These are phyloP conservation scores for Caranx melampygus DNA, from an alignment of 2,113 vertebrate genomes.

Conservation along the genomic window DNA sequence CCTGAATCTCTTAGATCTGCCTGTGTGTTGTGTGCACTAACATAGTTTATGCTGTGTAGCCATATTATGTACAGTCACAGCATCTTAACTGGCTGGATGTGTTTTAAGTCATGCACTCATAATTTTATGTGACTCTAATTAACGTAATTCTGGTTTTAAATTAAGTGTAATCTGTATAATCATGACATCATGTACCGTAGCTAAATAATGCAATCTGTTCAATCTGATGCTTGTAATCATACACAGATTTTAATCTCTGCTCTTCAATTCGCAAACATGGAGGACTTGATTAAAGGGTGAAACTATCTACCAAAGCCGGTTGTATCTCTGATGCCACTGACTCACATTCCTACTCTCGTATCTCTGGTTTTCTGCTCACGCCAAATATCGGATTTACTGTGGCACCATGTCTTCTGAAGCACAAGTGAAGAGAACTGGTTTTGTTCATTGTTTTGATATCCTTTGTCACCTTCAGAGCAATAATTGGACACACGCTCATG, in stretches of 20 bases:
- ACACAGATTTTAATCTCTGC: not conserved
- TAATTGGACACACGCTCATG: constrained; percentile 65
- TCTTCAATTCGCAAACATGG: not conserved
- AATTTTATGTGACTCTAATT: not conserved
- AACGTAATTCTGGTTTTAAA: constrained; percentile 2
- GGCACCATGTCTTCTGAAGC: constrained; percentile 19
- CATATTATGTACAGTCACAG: not conserved
- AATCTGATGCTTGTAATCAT: constrained; percentile 3
- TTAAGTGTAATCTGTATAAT: constrained; percentile 13
- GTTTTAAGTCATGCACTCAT: not conserved
- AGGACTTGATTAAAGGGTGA: not conserved
- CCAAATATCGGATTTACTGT: constrained; percentile 24
- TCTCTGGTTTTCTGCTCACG: not conserved
- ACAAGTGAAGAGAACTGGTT: constrained; percentile 17
- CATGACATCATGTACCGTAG: not conserved
- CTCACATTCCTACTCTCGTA: constrained; percentile 6
- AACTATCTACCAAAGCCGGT: not conserved
- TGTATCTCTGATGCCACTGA: not conserved
- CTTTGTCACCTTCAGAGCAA: constrained; percentile 44
- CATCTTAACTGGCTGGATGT: not conserved
- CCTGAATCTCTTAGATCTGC: not conserved
- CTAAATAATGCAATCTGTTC: constrained; percentile 11
- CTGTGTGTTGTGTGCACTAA: not conserved
- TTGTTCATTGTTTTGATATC: constrained; percentile 57
- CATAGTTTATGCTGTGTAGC: not conserved